A percentile compares a stretch with the other conserved stretches of the same genome.
phyloP scores from a whole-genome alignment of 2,888 invertebrate species.

The Spilosoma lubricipeda region DNA sequence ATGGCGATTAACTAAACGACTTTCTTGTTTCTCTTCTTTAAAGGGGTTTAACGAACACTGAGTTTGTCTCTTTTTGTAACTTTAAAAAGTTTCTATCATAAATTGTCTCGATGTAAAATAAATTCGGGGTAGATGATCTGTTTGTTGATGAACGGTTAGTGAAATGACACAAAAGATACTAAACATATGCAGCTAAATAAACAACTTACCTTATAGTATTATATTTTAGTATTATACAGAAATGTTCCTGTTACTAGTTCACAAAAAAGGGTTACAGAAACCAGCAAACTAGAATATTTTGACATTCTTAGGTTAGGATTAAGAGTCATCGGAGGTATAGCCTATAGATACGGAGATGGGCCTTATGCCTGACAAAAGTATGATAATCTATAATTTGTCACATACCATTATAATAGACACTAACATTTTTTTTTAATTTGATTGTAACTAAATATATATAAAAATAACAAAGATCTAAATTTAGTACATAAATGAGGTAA shows the following conservation, averaged over 20 bases:
- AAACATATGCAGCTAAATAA: background rate
- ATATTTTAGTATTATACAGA: background rate
- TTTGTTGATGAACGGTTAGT: background rate
- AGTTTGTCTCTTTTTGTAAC: background rate
- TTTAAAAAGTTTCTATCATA: background rate
- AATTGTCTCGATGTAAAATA: background rate
- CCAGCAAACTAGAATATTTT: background rate
- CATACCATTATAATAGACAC: background rate
- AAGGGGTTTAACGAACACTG: background rate
- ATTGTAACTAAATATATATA: background rate
- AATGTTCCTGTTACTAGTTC: background rate
- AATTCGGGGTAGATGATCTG: background rate
- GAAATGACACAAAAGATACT: background rate
- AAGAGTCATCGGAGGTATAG: background rate
- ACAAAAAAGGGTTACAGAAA: too few relatives aligned
- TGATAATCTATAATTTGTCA: background rate
- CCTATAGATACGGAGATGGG: background rate
- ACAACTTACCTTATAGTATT: background rate
- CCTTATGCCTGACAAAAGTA: background rate
- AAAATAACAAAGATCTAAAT: background rate
- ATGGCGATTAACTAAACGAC: conserved; percentile 7
- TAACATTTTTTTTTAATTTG: background rate
- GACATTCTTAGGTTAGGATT: background rate
- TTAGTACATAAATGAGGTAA: background rate
- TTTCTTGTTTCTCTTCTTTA: conserved; percentile 12